Conservation (phyloP, 2,113 vertebrate genomes). For the Alethe diademata region DNA sequence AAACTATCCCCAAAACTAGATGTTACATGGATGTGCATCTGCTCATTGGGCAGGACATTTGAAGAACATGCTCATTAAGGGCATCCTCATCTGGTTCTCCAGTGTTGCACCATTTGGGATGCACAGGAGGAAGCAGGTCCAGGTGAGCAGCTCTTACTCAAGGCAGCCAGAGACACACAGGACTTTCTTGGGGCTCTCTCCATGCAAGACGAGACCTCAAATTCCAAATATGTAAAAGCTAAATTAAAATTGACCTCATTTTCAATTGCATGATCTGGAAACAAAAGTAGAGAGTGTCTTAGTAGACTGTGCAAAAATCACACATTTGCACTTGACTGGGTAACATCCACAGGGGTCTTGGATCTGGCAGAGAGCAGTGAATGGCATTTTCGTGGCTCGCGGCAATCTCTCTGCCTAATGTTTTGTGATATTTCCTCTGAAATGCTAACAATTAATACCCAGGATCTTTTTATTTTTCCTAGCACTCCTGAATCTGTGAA, state of each 20-base stretch:
- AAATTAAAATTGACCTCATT: neutral
- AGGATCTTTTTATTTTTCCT: neutral
- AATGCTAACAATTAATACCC: conserved; percentile 26
- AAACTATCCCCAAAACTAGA: neutral
- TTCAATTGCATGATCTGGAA: neutral
- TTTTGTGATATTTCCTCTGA: conserved; percentile 16
- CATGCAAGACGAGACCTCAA: neutral
- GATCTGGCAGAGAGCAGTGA: neutral
- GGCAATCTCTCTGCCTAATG: neutral
- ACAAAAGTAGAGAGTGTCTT: neutral
- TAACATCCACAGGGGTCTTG: neutral
- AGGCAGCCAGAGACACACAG: neutral
- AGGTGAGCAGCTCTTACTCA: neutral
- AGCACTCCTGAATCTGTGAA: conserved; percentile 9
- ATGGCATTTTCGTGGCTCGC: neutral
- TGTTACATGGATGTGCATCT: neutral
- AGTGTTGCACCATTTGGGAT: rapidly evolving
- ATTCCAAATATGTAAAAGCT: neutral
- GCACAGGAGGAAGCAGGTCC: neutral
- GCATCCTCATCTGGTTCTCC: neutral
- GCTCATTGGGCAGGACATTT: neutral
- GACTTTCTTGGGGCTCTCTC: neutral
- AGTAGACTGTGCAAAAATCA: neutral
- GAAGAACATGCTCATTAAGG: neutral
- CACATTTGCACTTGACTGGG: neutral